Evolutionary conservation across 2,113 vertebrate genomes (phyloP).

Genomic region (Phrynosoma blainvillii): DNA sequence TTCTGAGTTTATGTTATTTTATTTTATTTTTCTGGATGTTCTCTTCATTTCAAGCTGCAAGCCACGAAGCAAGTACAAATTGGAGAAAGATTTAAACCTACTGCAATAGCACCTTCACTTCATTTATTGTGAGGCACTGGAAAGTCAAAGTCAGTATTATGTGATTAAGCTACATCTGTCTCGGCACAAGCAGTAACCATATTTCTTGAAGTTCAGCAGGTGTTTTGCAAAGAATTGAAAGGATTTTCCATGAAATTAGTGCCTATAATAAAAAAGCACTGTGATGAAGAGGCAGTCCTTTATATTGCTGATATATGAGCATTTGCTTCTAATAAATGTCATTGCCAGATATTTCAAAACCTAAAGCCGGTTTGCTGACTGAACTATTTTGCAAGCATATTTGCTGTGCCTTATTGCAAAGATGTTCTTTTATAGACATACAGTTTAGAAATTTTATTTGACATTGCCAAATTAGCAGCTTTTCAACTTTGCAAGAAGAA

Average conservation of each 20-base stretch:
- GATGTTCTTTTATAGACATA: slow-evolving; percentile 81
- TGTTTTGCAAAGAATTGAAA: slow-evolving; percentile 79
- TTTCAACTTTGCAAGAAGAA: slow-evolving; percentile 76
- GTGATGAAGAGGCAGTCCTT: slow-evolving; percentile 79
- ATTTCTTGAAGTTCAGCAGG: slow-evolving; percentile 85
- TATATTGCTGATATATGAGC: slow-evolving; percentile 81
- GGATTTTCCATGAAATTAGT: slow-evolving; percentile 81
- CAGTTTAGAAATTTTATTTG: slow-evolving; percentile 84
- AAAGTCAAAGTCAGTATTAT: slow-evolving; percentile 80
- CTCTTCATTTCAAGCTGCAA: slow-evolving; percentile 47
- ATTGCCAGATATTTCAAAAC: slow-evolving; percentile 82
- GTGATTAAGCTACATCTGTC: slow-evolving; percentile 83
- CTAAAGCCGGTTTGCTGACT: slow-evolving; percentile 80
- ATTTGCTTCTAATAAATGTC: slow-evolving; percentile 84
- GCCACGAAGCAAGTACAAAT: slow-evolving; percentile 62
- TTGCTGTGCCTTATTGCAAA: slow-evolving; percentile 78
- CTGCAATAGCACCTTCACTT: slow-evolving; percentile 61
- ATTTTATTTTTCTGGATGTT: slow-evolving; percentile 36
- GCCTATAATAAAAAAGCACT: slow-evolving; percentile 75
- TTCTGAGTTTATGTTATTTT: slow-evolving; percentile 33
- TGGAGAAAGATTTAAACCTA: slow-evolving; percentile 73
- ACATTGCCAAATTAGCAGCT: slow-evolving; percentile 82
- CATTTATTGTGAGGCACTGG: slow-evolving; percentile 75
- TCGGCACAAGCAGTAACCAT: slow-evolving; percentile 74
- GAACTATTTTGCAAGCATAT: slow-evolving; percentile 79